These are phyloP conservation scores for Syngnathus rostellatus DNA, from an alignment of 2,797 vertebrate genomes.

Conservation along the genomic window DNA sequence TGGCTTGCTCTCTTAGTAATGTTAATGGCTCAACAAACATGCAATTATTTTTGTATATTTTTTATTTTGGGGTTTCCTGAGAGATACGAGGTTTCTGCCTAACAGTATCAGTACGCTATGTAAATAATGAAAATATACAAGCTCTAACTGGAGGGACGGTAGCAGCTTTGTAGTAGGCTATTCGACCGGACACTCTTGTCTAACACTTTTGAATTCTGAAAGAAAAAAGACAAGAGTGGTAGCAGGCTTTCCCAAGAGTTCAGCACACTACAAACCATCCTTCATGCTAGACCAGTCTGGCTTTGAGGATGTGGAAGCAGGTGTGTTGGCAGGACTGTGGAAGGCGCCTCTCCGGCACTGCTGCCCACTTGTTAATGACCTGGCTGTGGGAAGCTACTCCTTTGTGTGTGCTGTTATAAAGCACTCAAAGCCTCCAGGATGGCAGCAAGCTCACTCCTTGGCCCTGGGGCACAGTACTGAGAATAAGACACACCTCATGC, in stretches of 20 bases:
- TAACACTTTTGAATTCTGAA: conserved; percentile 65
- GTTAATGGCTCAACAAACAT: too few species aligned
- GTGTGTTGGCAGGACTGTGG: conserved; percentile 63
- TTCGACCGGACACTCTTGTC: conserved; percentile 51
- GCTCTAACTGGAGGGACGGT: not conserved
- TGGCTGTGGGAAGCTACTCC: conserved; percentile 56
- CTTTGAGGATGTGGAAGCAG: conserved; percentile 56
- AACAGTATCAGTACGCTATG: too few species aligned
- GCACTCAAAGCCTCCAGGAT: conserved; percentile 68
- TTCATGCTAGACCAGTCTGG: conserved; percentile 56
- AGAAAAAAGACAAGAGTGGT: conserved; percentile 59
- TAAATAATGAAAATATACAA: not conserved
- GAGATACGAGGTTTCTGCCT: too few species aligned
- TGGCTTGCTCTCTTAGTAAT: too few species aligned
- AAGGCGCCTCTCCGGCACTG: conserved; percentile 60
- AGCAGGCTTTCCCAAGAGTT: conserved; percentile 62
- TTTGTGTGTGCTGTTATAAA: conserved; percentile 70
- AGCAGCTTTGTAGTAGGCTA: conserved; percentile 27
- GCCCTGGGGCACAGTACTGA: conserved; percentile 59
- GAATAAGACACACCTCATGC: conserved; percentile 65
- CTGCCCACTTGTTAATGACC: conserved; percentile 70
- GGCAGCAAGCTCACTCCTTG: conserved; percentile 72
- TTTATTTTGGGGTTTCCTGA: too few species aligned
- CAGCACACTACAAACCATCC: conserved; percentile 54
- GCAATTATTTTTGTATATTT: too few species aligned